A percentile compares a stretch with the other conserved stretches of the same genome.
Evolutionary conservation across 1,140 invertebrate genomes (phyloP).

Genomic region (Bombus turneri): DNA sequence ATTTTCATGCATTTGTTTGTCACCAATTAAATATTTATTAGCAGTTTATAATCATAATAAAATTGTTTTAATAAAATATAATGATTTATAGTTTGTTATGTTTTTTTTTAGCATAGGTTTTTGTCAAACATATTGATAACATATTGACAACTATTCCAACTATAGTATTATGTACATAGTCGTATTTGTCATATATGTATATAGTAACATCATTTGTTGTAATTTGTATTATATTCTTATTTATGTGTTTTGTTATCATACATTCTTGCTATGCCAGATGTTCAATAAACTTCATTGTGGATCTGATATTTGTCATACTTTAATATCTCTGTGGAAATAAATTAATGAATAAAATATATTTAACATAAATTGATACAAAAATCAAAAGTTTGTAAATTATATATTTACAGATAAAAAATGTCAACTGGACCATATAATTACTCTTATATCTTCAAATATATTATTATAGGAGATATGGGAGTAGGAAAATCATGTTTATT

Average conservation of each 20-base stretch:
- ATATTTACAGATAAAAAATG: slow-evolving; percentile 85
- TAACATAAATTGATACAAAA: neutral
- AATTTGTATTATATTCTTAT: neutral
- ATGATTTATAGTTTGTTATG: neutral
- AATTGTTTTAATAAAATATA: neutral
- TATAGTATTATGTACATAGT: neutral
- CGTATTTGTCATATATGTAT: neutral
- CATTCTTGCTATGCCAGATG: neutral
- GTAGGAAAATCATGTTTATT: slow-evolving; percentile 99
- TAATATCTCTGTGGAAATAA: neutral
- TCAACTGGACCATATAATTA: slow-evolving; percentile 98
- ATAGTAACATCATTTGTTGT: neutral
- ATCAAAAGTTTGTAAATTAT: neutral
- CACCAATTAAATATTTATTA: neutral
- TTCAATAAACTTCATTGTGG: neutral
- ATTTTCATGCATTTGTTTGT: neutral
- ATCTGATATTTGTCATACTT: neutral
- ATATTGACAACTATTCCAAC: neutral
- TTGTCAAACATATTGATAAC: neutral
- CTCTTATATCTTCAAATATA: slow-evolving; percentile 99
- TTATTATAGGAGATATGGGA: slow-evolving; percentile 99
- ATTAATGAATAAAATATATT: neutral
- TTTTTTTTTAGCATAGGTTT: neutral
- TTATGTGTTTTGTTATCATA: neutral
- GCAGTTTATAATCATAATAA: neutral